Base-by-base conservation (phyloP, 2,888 invertebrate genomes). In the Diplolepis rosae region DNA sequence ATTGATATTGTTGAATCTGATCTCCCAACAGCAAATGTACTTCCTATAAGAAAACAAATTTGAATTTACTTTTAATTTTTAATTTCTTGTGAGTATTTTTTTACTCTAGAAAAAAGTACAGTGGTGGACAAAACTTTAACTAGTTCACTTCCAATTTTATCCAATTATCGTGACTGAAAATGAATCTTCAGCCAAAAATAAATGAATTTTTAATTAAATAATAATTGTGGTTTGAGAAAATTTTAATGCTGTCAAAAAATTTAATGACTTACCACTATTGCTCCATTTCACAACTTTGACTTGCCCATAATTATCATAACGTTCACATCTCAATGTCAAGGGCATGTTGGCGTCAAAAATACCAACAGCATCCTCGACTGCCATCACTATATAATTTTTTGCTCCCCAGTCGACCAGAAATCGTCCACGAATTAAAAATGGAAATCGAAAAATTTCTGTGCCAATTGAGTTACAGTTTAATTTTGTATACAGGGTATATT, bases 341-440 rank as follows among this genome's bases (percentile, higher is more conserved):
- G 18, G 30, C 3, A 7, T n/a, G 1, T 1, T 39, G 4, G 56
- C 66, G 39, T 79, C 61, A 72, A 76, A 83, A 52, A 83, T 66
- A 4, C 66, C 65, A 18, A 81, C 45, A 0, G 32, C 4, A 7
- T 77, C 69, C 0, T 51, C 42, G 4, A 73, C 18, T 2, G 70
- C 73, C 3, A 79, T 75, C 0, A 79, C 82, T 9, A 87, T 73
- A 0, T 79, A 13, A 61, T 84, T 75, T 5, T 24, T 76, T 2
- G 79, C 70, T 11, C 85, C 79, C 87, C 85, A 87, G 66, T 86
- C 87, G n/a, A 85, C 50, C 4, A 77, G 61, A 22, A 73, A 66
- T 48, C 71, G 71, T 1, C 22, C 42, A 11, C 35, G 71, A 5
- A 77, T 70, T 13, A 69, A 0, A 39, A 66, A 48, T 15, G 74